Evolutionary conservation across 2,797 vertebrate species (phyloP), one percentile per base, ranked within the genome.

Genomic region (Simalia tracyae): DNA sequence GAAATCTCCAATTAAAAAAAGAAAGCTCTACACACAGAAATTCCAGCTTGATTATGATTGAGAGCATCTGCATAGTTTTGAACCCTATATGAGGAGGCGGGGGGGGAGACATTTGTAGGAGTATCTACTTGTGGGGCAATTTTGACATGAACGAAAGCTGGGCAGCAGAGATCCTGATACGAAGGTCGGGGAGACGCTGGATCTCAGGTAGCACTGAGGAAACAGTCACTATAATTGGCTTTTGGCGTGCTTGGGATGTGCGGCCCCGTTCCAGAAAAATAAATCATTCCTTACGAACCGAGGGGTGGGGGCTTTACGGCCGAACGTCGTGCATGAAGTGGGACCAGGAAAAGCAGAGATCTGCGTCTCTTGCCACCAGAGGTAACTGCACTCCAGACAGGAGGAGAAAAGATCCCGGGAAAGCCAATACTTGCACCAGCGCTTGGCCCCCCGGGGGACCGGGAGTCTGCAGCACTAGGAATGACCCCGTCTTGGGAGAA

Each of bases 1-100:
- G 46, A 90, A 59, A 64, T 84, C 85, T 46, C 90, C 81, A 72
- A 57, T 90, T 66, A 76, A 86, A 28, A 64, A 50, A 86, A 86
- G 61, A 42, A 85, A 61, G 59, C 66, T 46, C 50, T 64, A 59
- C 46, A 31, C 56, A 9, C 42, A 63, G n/a, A 84, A 88, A 88
- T 14, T 15, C 19, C 66, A n/a, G 24, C 50, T 84, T 84, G 60
- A 60, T 84, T 2, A 42, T 26, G 54, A 31, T 60, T 14, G 22
- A 36, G 5, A 60, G 26, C 19, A 56, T 15, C 66, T 24, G 36
- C 10, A 11, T 72, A 28, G 22, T n/a, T 66, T 57, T 86, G 54
- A 46, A 5, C 14, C 90, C 56, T 24, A 50, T 7, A 31, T n/a
- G 2, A 19, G 50, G 42, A 81, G 72, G 19, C 10, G 72, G 36